Evolutionary conservation across 2,113 vertebrate species (phyloP), one percentile per base, ranked within the genome.

Genomic region (Lepisosteus osseus): DNA sequence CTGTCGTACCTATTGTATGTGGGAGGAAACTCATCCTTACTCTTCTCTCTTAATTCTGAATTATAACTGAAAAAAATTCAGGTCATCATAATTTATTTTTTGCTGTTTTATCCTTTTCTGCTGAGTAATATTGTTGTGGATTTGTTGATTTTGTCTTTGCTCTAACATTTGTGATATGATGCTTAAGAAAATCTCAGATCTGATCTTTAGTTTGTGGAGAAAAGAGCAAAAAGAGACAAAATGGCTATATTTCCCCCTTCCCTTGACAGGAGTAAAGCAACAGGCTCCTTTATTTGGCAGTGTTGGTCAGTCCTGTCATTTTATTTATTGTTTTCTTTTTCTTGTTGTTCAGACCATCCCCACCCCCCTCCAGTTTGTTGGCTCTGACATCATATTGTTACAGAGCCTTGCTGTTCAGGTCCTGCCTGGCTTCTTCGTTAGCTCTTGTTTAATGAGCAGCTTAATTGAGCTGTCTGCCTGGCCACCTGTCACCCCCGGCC

Each of bases 381-480:
- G 80, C 90, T 90, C 92, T 95, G 95, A 96, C 95, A 95, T 96
- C 95, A 96, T 95, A 94, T 96, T 96, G 94, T 96, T 95, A 95
- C 94, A 93, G 94, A 93, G 93, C 90, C 91, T 92, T 90, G 93
- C 94, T 93, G 94, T 94, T 94, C 92, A 94, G 93, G 91, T 91
- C 91, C 93, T 91, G 90, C 91, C 92, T 90, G 82, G 92, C 93
- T 92, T 95, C 94, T 98, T 98, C 95, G 95, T 99, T 99, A 98
- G 97, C 96, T 92, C 95, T 92, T 94, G 94, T 96, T 98, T 98
- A 99, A 98, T 96, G 95, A 99, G 97, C 94, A 93, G 91, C 95
- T 98, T 99, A 99, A 99, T 98, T 99, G 96, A 98, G 97, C 96
- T 94, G 97, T 98, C 95, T 97, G 94, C 89, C 86, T 84, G 94